Evolutionary conservation across 2,888 invertebrate species (phyloP), one percentile per base, ranked within the genome.

Genomic region (Drosophila colorata): DNA sequence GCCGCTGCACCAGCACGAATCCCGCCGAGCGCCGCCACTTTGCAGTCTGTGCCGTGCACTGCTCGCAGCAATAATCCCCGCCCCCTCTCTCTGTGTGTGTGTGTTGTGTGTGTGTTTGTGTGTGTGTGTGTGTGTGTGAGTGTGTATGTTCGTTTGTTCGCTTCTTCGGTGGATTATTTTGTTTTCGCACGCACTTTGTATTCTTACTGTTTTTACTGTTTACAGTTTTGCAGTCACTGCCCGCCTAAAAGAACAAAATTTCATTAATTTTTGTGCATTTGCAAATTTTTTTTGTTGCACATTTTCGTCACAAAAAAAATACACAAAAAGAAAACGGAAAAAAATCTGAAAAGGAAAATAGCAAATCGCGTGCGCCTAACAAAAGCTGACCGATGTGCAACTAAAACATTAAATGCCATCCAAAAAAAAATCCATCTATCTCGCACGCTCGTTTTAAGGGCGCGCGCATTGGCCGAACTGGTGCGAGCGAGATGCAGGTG

Each of bases 261-360:
- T 53, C 4, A 25, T 53, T 38, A 16, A 46, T 53, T 63, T 59
- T 69, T 47, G 28, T 20, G 11, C 14, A 48, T 75, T 77, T 67
- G 60, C 69, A 64, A 55, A 69, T 67, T 55, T 51, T 33, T 60
- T 69, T 57, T 58, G 20, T 79, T 69, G 60, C 69, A 73, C 69
- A 88, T 86, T 86, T 86, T 86, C 80, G 77, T 82, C 77, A 84
- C 81, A 82, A 74, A 88, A 88, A 88, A 84, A 87, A 84, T 87
- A 84, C 88, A 84, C 33, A 69, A 79, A 76, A 74, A 67, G 82
- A 65, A 69, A 68, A 76, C 58, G 20, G 4, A 74, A 78, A 71
- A 59, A 80, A 66, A 78, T 75, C 56, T 74, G 74, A 74, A 74
- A 74, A 78, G 84, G 71, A 81, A 78, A 81, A 87, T 84, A 80